These are phyloP conservation scores for Columbina picui DNA, from an alignment of 2,113 vertebrate genomes.

Conservation along the genomic window DNA sequence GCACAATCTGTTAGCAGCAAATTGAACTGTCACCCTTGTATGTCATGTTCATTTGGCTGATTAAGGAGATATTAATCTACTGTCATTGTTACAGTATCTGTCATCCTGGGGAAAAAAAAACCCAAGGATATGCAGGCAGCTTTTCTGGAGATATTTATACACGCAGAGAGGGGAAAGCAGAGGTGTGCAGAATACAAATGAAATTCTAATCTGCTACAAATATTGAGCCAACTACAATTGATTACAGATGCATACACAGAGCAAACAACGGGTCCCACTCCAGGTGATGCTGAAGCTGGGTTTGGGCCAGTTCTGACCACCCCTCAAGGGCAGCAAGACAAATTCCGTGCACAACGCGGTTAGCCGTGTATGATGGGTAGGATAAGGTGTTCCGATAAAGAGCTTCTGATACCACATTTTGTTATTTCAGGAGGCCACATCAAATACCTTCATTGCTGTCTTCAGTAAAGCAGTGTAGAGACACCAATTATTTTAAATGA, in stretches of 20 bases:
- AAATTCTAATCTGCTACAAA: slow-evolving; percentile 24
- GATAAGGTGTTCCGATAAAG: not conserved
- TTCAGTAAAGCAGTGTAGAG: not conserved
- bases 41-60: slow-evolving; percentile 91
- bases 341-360: not conserved
- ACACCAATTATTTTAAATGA: not conserved
- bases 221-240: not conserved
- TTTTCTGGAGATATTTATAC: not conserved
- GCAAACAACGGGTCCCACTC: not conserved
- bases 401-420: accelerated
- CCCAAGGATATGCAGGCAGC: slow-evolving; percentile 53
- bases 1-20: slow-evolving; percentile 93
- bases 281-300: not conserved
- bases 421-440: not conserved
- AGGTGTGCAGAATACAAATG: slow-evolving; percentile 66
- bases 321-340: not conserved
- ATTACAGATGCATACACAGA: not conserved
- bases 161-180: not conserved
- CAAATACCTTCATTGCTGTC: not conserved
- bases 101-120: slow-evolving; percentile 19
- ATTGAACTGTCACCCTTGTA: slow-evolving; percentile 95
- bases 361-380: accelerated
- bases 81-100: slow-evolving; percentile 82
- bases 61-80: slow-evolving; percentile 91
- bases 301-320: not conserved